Conservation (phyloP, 2,888 invertebrate species). For the Calameuta filiformis region DNA sequence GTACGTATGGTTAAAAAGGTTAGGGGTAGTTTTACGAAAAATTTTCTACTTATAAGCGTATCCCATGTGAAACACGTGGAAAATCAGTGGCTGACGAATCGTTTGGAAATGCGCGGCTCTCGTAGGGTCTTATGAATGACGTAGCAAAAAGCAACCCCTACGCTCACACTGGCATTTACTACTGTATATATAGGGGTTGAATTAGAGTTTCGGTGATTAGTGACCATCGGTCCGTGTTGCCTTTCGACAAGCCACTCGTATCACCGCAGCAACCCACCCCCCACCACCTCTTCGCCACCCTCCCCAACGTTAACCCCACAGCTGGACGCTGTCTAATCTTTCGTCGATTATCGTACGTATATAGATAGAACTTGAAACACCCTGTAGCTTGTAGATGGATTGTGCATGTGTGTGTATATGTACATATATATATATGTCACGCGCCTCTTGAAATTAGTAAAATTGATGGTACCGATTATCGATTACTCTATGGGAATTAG, state of each 20-base stretch:
- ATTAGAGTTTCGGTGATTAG: constrained; percentile 26
- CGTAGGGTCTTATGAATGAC: constrained; percentile 57
- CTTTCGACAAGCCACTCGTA: constrained; percentile 42
- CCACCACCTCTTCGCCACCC: background rate
- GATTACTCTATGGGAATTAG: background rate
- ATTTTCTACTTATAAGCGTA: background rate
- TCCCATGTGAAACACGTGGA: constrained; percentile 45
- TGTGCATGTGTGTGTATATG: no score
- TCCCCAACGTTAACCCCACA: constrained; percentile 35
- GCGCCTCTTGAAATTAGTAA: background rate
- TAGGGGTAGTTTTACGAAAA: background rate
- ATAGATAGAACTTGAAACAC: constrained; percentile 43
- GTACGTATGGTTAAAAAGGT: rapidly evolving
- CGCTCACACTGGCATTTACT: background rate
- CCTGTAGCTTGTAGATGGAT: background rate
- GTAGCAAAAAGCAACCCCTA: constrained; percentile 48
- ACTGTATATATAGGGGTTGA: background rate
- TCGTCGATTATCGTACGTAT: constrained; percentile 50
- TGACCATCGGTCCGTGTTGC: constrained; percentile 39
- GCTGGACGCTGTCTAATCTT: constrained; percentile 58
- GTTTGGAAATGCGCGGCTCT: constrained; percentile 16
- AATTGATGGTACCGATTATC: background rate
- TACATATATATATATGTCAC: background rate
- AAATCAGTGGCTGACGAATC: constrained; percentile 38
- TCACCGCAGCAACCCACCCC: constrained; percentile 10